Base-by-base conservation (phyloP, 37 sponge, comb jelly and placozoan species). In the Chondrilla cf. caribensis region DNA sequence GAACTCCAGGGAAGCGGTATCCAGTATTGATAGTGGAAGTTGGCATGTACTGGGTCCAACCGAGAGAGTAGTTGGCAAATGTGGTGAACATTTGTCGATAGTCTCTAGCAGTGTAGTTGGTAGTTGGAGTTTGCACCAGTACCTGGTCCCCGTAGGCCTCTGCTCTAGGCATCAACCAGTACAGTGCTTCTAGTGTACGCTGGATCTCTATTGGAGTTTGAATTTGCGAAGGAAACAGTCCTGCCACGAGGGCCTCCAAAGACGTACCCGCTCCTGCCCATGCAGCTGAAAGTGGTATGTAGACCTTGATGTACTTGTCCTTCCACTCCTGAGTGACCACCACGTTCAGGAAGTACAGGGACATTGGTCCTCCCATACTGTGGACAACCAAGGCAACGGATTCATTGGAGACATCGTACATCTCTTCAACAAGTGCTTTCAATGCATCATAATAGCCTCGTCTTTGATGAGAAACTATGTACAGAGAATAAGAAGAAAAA, bases 21-120 rank as follows among this genome's bases (percentile, higher is more conserved):
- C 78, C 82, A 19, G 42, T 58, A 26, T 85, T 88, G 25, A 90
- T n/a, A 9, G 67, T 38, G 17, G 33, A 22, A 24, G 84, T 78
- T 22, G 38, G 65, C 33, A 57, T 82, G 51, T 80, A 82, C 70
- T 82, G 75, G 28, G 32, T 40, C 36, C 22, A 40, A 0, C 91
- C 94, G 32, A 84, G 32, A 8, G 85, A 58, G 0, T 67, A 68
- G 2, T 84, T 33, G n/a, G n/a, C 2, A 85, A 73, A 55, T 83
- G 85, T 0, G 32, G 59, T 38, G 94, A 89, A 6, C 94, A 70
- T 19, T 70, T 86, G 15, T 89, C 4, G 77, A n/a, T 92, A 97
- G 31, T 97, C 88, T 57, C 65, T 77, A 2, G 89, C 92, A 0
- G 90, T 72, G 70, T 91, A 97, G 51, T 88, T 91, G 65, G 80